Evolutionary conservation across 1,140 invertebrate genomes (phyloP).

Genomic region (Zaprionus inermis): DNA sequence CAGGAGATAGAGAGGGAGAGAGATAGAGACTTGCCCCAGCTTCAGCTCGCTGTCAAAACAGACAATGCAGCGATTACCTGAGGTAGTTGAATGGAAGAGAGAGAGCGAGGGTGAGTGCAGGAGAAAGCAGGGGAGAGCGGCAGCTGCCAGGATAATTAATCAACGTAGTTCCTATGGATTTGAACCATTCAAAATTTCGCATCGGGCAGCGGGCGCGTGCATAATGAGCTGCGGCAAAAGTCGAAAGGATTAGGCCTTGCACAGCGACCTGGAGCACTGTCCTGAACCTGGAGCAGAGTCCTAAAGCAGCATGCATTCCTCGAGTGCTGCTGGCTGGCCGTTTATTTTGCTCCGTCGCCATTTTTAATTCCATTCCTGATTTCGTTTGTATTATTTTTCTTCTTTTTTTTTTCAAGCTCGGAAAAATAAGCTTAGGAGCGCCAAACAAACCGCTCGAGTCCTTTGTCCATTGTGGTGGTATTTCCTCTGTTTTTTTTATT

Average conservation of each 20-base stretch:
- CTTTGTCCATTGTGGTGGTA: constrained; percentile 55
- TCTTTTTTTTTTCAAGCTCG: constrained; percentile 33
- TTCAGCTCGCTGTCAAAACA: constrained; percentile 60
- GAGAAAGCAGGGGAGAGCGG: neutral
- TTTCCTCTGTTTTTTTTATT: constrained; percentile 20
- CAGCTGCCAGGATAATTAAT: constrained; percentile 71
- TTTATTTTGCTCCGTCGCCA: constrained; percentile 51
- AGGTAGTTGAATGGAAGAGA: too few species aligned
- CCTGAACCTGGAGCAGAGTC: neutral
- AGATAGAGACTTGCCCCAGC: constrained; percentile 12
- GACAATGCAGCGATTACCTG: constrained; percentile 81
- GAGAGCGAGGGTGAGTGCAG: too few species aligned
- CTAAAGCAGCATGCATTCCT: constrained; percentile 33
- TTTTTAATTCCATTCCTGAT: constrained; percentile 75
- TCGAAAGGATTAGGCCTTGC: constrained; percentile 68
- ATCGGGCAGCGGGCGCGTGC: constrained; percentile 55
- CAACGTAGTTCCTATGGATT: constrained; percentile 69
- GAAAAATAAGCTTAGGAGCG: constrained; percentile 77
- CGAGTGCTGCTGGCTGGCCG: constrained; percentile 46
- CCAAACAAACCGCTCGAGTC: constrained; percentile 67
- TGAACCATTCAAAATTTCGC: constrained; percentile 74
- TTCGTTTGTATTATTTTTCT: constrained; percentile 50
- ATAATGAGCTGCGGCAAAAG: constrained; percentile 64
- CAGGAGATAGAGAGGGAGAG: constrained; percentile 39
- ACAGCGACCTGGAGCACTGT: too few species aligned